Percentiles rank a stretch among this genome's conserved stretches.
Evolutionary conservation across 2,113 vertebrate species (phyloP).

Genomic region (Phoenicopterus ruber): DNA sequence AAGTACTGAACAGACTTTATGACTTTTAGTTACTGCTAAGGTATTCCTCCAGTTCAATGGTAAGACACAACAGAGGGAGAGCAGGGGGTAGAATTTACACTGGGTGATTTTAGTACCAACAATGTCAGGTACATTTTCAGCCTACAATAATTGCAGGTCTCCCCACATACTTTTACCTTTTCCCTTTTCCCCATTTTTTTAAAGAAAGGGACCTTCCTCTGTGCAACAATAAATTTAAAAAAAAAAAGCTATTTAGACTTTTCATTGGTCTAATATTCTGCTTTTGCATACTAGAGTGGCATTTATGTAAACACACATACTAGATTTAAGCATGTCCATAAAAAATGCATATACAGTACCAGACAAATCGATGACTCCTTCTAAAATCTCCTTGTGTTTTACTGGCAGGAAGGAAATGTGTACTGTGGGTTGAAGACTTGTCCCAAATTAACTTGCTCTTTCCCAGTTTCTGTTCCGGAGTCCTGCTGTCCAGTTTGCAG

Average conservation of each 20-base stretch:
- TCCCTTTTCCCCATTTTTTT: background rate
- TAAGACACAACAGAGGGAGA: background rate
- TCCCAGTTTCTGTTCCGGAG: slow-evolving; percentile 73
- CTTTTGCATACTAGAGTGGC: background rate
- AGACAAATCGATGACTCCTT: background rate
- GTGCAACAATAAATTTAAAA: background rate
- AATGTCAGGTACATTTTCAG: background rate
- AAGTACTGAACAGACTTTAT: background rate
- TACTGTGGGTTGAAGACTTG: slow-evolving; percentile 82
- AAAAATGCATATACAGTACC: background rate
- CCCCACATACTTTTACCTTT: background rate
- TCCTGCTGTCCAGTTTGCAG: slow-evolving; percentile 79
- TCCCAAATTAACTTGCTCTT: slow-evolving; percentile 77
- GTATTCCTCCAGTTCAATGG: background rate
- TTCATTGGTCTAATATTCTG: background rate
- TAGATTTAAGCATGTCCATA: background rate
- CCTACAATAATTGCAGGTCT: background rate
- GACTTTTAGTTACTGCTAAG: background rate
- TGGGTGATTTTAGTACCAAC: background rate
- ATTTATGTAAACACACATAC: background rate
- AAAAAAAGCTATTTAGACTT: background rate
- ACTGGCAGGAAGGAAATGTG: slow-evolving; percentile 79
- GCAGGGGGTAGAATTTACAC: background rate
- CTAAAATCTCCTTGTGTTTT: slow-evolving; percentile 30
- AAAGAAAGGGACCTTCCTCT: background rate